Conservation (phyloP, 2,888 invertebrate genomes). For the Luperina testacea region DNA sequence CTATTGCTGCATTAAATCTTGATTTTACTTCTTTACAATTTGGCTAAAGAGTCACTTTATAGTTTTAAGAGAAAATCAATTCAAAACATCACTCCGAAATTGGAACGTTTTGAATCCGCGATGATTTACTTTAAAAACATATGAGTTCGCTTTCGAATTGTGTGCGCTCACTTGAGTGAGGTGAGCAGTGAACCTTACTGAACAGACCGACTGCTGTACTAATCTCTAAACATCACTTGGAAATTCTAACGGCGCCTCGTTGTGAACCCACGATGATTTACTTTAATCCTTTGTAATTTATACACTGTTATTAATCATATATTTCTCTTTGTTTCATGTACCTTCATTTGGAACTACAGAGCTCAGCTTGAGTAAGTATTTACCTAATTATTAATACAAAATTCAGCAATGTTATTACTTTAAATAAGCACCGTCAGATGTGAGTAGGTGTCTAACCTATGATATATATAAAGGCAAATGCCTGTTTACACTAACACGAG, state of each 20-base stretch:
- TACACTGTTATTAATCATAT: conserved; percentile 53
- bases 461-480: not conserved
- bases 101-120: not conserved
- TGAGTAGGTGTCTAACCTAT: no score
- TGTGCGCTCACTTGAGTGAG: conserved; percentile 1
- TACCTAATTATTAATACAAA: not conserved
- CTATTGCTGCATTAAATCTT: conserved; percentile 8
- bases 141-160: conserved; percentile 6
- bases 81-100: not conserved
- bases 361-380: conserved; percentile 92
- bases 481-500: not conserved
- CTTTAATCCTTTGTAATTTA: not conserved
- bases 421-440: not conserved
- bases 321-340: conserved; percentile 87
- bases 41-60: not conserved
- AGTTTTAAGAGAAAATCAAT: not conserved
- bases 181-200: not conserved
- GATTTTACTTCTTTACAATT: not conserved
- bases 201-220: not conserved
- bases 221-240: no score
- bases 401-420: not conserved
- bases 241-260: no score
- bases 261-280: no score
- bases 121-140: conserved; percentile 23
- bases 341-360: conserved; percentile 80